Evolutionary conservation across 2,888 invertebrate genomes (phyloP).

Genomic region (Andrena hattorfiana): DNA sequence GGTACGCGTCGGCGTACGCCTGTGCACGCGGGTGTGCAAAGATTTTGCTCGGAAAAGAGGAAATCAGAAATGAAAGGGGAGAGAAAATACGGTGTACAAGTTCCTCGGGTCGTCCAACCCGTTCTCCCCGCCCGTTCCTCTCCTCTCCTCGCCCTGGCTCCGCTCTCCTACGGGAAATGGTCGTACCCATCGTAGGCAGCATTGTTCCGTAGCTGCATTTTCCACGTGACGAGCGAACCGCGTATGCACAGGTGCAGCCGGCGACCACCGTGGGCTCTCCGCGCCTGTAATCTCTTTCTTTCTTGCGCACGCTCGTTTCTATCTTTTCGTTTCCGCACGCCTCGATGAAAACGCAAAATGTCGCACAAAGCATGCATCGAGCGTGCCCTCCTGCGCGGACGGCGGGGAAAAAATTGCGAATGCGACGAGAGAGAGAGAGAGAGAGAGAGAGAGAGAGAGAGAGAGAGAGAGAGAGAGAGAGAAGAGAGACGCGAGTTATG

Average conservation of each 20-base stretch:
- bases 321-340: constrained; percentile 66
- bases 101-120: constrained; percentile 58
- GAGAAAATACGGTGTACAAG: constrained; percentile 60
- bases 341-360: constrained; percentile 71
- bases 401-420: constrained; percentile 36
- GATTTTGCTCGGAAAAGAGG: constrained; percentile 45
- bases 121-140: constrained; percentile 27
- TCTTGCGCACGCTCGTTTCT: constrained; percentile 44
- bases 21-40: constrained; percentile 10
- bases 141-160: not conserved
- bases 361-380: constrained; percentile 64
- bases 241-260: constrained; percentile 56
- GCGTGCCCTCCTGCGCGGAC: constrained; percentile 32
- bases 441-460: constrained; percentile 1
- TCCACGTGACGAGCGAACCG: constrained; percentile 66
- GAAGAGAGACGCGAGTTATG: constrained; percentile 3
- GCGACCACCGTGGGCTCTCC: constrained; percentile 14
- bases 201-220: constrained; percentile 64
- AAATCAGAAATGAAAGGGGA: constrained; percentile 63
- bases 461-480: constrained; percentile 8
- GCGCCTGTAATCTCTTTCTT: constrained; percentile 56
- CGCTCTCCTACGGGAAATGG: constrained; percentile 62
- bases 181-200: constrained; percentile 55
- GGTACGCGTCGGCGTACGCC: not conserved
- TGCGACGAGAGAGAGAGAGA: constrained; percentile 20